Evolutionary conservation across 2,113 vertebrate species (phyloP).

Genomic region (Sorex fumeus): DNA sequence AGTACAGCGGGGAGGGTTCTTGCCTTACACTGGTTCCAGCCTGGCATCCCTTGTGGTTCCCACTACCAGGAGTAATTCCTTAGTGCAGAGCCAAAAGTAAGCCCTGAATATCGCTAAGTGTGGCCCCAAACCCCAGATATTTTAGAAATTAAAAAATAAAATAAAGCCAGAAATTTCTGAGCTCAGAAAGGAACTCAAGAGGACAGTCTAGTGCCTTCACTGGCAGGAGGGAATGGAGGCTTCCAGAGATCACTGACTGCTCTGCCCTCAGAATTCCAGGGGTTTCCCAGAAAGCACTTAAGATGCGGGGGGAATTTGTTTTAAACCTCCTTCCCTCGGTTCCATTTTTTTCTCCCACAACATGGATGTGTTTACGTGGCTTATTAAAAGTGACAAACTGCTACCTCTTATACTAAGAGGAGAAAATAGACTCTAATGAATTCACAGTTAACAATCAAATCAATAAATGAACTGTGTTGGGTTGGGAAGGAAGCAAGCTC

Average conservation of each 20-base stretch:
- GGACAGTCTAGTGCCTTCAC: background rate
- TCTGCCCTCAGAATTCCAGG: background rate
- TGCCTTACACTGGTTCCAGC: too few relatives aligned
- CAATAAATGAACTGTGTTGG: background rate
- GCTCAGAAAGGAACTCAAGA: background rate
- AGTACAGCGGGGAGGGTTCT: too few relatives aligned
- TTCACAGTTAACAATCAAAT: background rate
- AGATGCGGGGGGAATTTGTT: background rate
- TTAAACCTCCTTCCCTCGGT: background rate
- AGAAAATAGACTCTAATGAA: background rate
- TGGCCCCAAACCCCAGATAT: too few relatives aligned
- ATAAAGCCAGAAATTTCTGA: background rate
- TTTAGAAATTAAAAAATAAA: too few relatives aligned
- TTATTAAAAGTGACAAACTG: constrained; percentile 13
- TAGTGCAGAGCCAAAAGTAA: too few relatives aligned
- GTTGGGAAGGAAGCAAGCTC: too few relatives aligned
- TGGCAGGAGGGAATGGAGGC: background rate
- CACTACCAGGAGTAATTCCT: too few relatives aligned
- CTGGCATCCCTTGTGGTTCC: too few relatives aligned
- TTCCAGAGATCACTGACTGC: background rate
- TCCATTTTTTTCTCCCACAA: constrained; percentile 39
- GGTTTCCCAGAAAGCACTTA: background rate
- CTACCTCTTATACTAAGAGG: background rate
- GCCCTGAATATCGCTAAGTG: too few relatives aligned
- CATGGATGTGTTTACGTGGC: background rate